Conservation (phyloP, 2,797 vertebrate species). For the Acrossocheilus fasciatus region DNA sequence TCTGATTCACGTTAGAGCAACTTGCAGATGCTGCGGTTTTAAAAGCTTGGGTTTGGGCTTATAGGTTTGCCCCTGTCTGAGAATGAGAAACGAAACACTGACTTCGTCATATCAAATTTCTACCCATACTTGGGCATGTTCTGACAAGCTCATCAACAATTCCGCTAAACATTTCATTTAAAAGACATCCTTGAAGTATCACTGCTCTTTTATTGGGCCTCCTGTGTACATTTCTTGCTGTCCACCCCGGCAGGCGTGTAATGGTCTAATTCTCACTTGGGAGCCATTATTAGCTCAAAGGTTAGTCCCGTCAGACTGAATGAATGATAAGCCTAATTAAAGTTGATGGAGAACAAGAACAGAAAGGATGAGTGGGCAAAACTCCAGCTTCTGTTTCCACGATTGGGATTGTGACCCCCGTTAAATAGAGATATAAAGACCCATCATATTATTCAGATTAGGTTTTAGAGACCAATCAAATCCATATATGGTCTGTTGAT, state of each 20-base stretch:
- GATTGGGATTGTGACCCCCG: constrained; percentile 9
- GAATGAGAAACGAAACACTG: not conserved
- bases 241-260: constrained; percentile 47
- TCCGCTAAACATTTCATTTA: not conserved
- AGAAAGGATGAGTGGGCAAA: constrained; percentile 43
- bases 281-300: constrained; percentile 58
- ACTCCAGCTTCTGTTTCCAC: constrained; percentile 27
- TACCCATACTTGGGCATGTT: not conserved
- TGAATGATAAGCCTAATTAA: constrained; percentile 56
- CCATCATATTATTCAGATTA: constrained; percentile 33
- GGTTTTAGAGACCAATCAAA: not conserved
- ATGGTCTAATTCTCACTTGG: constrained; percentile 53
- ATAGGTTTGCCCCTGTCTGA: not conserved
- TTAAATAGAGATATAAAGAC: not conserved
- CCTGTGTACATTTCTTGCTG: constrained; percentile 27
- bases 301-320: constrained; percentile 51
- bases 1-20: constrained; percentile 31
- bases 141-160: not conserved
- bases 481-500: not conserved
- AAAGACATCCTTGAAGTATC: not conserved
- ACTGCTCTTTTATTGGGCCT: constrained; percentile 5
- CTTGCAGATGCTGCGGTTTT: constrained; percentile 8
- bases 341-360: constrained; percentile 49
- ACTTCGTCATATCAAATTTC: not conserved
- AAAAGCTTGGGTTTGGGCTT: constrained; percentile 13